phyloP scores from a whole-genome alignment of 1,140 invertebrate genomes.

The Antheraea pernyi region DNA sequence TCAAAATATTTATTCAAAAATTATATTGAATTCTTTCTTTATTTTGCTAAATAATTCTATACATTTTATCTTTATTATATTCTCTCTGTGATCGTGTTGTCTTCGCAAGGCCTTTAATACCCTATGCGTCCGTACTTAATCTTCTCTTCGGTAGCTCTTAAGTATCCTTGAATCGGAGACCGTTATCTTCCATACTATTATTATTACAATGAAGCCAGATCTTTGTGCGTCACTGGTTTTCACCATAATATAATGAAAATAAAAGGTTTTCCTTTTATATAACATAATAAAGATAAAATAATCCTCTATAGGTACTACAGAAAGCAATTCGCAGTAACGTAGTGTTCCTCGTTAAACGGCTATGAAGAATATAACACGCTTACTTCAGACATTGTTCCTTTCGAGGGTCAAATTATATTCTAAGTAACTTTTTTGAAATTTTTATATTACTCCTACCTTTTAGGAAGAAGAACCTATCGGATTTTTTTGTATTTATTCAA shows the following conservation, averaged over 20 bases:
- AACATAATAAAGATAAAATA: neutral
- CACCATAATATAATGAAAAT: neutral
- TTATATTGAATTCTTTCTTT: conserved; percentile 11
- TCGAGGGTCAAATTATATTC: no score
- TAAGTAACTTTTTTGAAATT: no score
- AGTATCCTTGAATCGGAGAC: neutral
- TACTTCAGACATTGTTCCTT: neutral
- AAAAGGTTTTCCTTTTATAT: neutral
- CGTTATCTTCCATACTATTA: neutral
- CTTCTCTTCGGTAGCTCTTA: neutral
- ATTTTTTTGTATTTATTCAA: no score
- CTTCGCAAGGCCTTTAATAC: neutral
- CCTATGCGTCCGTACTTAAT: neutral
- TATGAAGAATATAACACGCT: neutral
- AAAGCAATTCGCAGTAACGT: neutral
- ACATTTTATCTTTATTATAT: neutral
- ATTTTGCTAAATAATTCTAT: neutral
- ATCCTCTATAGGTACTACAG: neutral
- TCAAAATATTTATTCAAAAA: neutral
- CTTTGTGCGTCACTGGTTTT: neutral
- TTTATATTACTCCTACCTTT: no score
- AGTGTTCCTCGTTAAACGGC: neutral
- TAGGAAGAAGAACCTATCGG: no score
- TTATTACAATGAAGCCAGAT: neutral
- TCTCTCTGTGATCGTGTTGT: neutral